Conservation (phyloP, 2,113 vertebrate species). For the Grammatotria lemairii region DNA sequence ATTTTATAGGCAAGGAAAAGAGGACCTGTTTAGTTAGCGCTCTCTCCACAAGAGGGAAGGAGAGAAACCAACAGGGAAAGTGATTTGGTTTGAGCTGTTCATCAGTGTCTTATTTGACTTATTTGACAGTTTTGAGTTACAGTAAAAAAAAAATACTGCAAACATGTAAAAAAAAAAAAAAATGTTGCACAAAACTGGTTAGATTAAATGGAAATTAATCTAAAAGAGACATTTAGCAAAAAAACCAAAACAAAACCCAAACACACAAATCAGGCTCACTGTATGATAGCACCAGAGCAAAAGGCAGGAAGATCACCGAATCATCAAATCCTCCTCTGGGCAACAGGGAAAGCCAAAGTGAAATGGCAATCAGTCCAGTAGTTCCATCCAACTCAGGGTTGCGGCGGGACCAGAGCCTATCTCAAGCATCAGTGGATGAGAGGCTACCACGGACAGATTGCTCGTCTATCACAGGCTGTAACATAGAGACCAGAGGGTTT, state of each 20-base stretch:
- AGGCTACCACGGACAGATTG: neutral
- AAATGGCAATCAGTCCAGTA: neutral
- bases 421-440: neutral
- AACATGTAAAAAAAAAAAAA: neutral
- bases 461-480: neutral
- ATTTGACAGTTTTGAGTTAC: neutral
- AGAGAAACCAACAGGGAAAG: neutral
- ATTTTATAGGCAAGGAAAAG: neutral
- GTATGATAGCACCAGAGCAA: neutral
- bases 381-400: neutral
- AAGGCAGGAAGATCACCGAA: neutral
- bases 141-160: neutral
- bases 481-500: neutral
- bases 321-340: neutral
- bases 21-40: neutral
- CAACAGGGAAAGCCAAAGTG: neutral
- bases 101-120: neutral
- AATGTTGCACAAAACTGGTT: neutral
- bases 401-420: neutral
- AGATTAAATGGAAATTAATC: neutral
- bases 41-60: neutral
- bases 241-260: neutral
- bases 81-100: neutral
- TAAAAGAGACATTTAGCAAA: neutral
- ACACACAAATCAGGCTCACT: neutral